Evolutionary conservation across 2,113 vertebrate species (phyloP).

Genomic region (Pygoscelis antarcticus): DNA sequence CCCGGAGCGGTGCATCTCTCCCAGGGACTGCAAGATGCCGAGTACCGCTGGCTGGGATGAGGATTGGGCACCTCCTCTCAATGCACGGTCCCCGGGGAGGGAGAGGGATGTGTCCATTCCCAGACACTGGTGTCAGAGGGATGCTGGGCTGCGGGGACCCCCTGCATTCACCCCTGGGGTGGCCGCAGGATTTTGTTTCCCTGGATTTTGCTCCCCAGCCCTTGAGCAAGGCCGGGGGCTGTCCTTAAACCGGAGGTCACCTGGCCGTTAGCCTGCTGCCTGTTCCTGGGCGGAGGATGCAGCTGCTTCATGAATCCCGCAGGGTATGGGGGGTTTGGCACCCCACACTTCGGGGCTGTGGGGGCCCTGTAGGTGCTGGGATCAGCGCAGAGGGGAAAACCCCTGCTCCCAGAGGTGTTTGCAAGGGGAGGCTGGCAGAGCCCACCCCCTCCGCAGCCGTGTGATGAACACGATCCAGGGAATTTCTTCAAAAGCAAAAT

Average conservation of each 20-base stretch:
- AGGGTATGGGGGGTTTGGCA: not conserved
- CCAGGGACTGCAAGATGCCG: accelerated
- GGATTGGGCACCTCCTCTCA: too few species aligned
- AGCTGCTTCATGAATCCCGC: not conserved
- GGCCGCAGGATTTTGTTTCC: not conserved
- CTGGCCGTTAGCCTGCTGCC: not conserved
- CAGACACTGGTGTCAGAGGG: not conserved
- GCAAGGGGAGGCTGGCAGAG: not conserved
- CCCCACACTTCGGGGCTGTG: not conserved
- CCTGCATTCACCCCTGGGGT: accelerated
- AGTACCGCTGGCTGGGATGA: accelerated
- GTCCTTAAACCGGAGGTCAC: not conserved
- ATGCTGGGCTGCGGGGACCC: not conserved
- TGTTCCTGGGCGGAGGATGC: not conserved
- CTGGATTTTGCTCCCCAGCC: not conserved
- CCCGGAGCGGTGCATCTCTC: not conserved
- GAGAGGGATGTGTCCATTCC: accelerated
- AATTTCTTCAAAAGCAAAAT: not conserved
- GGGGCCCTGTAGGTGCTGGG: not conserved
- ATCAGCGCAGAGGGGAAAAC: not conserved
- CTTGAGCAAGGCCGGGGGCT: not conserved
- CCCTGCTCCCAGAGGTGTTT: not conserved
- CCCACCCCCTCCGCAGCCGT: not conserved
- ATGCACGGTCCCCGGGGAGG: accelerated
- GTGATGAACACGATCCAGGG: accelerated